These are phyloP conservation scores for Zaprionus ornatus DNA, from an alignment of 1,140 invertebrate genomes.

Conservation along the genomic window DNA sequence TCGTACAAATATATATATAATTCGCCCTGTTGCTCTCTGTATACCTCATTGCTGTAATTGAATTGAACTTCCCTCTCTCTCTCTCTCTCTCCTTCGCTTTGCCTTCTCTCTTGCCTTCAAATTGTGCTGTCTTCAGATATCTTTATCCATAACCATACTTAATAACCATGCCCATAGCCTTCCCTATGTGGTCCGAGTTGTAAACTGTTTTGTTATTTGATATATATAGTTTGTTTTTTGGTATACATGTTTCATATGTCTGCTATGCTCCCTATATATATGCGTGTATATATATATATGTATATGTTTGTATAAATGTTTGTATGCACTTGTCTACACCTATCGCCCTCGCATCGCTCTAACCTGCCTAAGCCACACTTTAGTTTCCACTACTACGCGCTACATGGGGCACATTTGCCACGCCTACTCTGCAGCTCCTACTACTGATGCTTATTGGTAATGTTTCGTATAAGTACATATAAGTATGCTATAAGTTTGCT, in stretches of 20 bases:
- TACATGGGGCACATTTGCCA: background rate
- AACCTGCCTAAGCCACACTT: conserved; percentile 1
- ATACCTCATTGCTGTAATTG: conserved; percentile 64
- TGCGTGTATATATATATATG: conserved; percentile 38
- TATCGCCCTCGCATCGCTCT: background rate
- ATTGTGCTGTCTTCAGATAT: conserved; percentile 12
- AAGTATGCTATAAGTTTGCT: conserved; percentile 37
- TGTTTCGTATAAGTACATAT: conserved; percentile 18
- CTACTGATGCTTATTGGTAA: conserved; percentile 4
- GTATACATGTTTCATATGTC: conserved; percentile 59
- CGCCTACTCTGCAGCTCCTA: background rate
- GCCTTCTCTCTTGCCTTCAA: conserved; percentile 20
- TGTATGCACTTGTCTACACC: conserved; percentile 31
- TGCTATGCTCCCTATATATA: conserved; percentile 72
- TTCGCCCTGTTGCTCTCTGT: conserved; percentile 44
- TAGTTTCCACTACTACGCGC: conserved; percentile 1
- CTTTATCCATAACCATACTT: background rate
- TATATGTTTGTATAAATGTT: conserved; percentile 33
- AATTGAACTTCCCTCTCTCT: conserved; percentile 30
- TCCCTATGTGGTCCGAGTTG: conserved; percentile 14
- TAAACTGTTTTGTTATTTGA: conserved; percentile 30
- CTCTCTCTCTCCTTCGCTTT: background rate
- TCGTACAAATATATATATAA: conserved; percentile 37
- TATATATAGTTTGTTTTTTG: conserved; percentile 31
- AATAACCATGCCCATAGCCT: background rate